These are phyloP conservation scores for Psittacula derbiana DNA, from an alignment of 2,797 vertebrate genomes.

Conservation along the genomic window DNA sequence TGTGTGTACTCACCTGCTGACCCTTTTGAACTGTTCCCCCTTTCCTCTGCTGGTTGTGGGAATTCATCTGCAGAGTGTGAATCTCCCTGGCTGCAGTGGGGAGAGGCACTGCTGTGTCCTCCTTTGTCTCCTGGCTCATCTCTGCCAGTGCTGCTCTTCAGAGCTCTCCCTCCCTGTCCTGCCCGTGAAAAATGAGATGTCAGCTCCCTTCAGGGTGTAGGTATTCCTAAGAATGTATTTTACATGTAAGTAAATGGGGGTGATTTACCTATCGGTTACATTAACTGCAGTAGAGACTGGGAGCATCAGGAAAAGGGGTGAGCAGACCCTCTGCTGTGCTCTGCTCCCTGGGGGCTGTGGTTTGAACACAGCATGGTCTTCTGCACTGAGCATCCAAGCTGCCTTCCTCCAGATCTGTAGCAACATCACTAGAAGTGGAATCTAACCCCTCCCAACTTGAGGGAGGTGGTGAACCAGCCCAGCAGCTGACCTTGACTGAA, in stretches of 20 bases:
- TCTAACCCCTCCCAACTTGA: background rate
- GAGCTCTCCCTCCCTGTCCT: background rate
- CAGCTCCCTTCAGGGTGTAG: background rate
- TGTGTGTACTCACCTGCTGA: background rate
- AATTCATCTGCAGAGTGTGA: background rate
- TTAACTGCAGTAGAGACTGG: background rate
- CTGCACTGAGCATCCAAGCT: background rate
- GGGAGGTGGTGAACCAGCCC: background rate
- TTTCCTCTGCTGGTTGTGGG: background rate
- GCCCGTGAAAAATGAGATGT: background rate
- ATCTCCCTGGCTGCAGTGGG: background rate
- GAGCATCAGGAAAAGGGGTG: background rate
- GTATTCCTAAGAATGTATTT: background rate
- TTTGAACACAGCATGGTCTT: background rate
- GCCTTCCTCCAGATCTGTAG: background rate
- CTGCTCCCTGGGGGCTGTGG: background rate
- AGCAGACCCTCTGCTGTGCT: background rate
- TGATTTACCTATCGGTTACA: background rate
- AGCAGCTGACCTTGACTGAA: background rate
- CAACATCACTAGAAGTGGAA: background rate
- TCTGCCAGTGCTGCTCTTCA: background rate
- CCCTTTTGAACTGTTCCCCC: background rate
- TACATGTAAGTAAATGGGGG: background rate
- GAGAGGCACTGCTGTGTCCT: background rate
- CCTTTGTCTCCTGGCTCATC: conserved; percentile 5